Percentiles rank a stretch among this genome's conserved stretches.
phyloP scores from a whole-genome alignment of 1,140 invertebrate genomes.

The Xylocopa sonorina region DNA sequence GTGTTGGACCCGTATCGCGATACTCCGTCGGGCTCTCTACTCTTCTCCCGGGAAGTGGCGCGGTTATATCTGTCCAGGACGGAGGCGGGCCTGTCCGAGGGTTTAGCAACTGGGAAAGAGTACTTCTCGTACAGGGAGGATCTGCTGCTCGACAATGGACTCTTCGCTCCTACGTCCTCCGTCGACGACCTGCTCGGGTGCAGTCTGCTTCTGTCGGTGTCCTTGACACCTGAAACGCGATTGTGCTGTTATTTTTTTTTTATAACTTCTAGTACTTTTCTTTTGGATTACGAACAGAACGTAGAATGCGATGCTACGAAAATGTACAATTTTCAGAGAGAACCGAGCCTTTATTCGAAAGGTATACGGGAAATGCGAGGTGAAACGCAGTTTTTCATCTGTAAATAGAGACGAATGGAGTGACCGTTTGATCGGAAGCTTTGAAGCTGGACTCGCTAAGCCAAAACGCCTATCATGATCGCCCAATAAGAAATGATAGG shows the following conservation, averaged over 20 bases:
- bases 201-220: conserved; percentile 72
- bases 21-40: conserved; percentile 72
- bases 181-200: conserved; percentile 67
- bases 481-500: too few relatives aligned
- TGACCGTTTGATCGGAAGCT: too few relatives aligned
- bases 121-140: conserved; percentile 77
- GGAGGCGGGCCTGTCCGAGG: conserved; percentile 73
- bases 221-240: conserved; percentile 70
- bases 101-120: conserved; percentile 69
- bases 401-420: too few relatives aligned
- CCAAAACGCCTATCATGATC: too few relatives aligned
- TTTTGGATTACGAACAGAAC: neutral
- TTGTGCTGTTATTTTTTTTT: neutral
- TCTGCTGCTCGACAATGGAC: conserved; percentile 71
- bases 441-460: too few relatives aligned
- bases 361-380: too few relatives aligned
- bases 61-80: conserved; percentile 76
- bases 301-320: too few relatives aligned
- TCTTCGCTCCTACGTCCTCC: conserved; percentile 73
- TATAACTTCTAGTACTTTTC: too few relatives aligned
- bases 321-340: too few relatives aligned
- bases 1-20: conserved; percentile 73
- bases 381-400: too few relatives aligned
- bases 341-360: too few relatives aligned
- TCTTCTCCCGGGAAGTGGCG: conserved; percentile 71